Base-by-base conservation (phyloP, 2,113 vertebrate genomes). In the Pagrus major region DNA sequence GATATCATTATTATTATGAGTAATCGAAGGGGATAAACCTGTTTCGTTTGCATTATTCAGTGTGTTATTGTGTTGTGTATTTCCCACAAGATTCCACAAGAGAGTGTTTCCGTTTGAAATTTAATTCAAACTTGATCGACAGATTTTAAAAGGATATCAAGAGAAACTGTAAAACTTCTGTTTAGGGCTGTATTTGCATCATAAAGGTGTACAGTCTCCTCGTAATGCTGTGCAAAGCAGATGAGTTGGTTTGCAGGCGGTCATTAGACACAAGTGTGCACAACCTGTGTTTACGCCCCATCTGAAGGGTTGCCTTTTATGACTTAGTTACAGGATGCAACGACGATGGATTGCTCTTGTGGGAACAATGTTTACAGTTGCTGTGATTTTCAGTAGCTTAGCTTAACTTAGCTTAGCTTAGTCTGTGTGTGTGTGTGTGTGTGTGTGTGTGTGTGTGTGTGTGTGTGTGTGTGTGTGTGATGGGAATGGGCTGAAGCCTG, bases 1-100 rank as follows among this genome's bases (percentile, higher is more conserved):
- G 31, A 72, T 35, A 11, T 56, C 9, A 12, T 83, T 70, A 23
- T 67, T 66, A 70, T 73, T 71, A 35, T 78, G 83, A 86, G 65
- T 35, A 78, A 75, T 72, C 21, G 51, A 76, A 25, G 25, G 8
- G 21, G 39, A 52, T 15, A 20, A 72, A 66, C 8, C 54, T 78
- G 56, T 55, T 52, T 54, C 18, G 55, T 61, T 63, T 51, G 59
- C 58, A 75, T 67, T 47, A 12, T 58, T 77, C 63, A 14, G 16
- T 23, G 14, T 9, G 60, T 18, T 31, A 59, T 47, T 44, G 0
- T 15, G 27, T 21, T 39, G 0, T 1, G 31, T 35, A 1, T 37
- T 51, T 75, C 41, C 9, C 46, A 27, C 39, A 11, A 61, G 29
- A 46, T 31, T 10, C 1, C 9, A 47, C 6, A 47, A 20, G 44